Evolutionary conservation across 2,113 vertebrate species (phyloP), one percentile per base, ranked within the genome.

Genomic region (Centropristis striata): DNA sequence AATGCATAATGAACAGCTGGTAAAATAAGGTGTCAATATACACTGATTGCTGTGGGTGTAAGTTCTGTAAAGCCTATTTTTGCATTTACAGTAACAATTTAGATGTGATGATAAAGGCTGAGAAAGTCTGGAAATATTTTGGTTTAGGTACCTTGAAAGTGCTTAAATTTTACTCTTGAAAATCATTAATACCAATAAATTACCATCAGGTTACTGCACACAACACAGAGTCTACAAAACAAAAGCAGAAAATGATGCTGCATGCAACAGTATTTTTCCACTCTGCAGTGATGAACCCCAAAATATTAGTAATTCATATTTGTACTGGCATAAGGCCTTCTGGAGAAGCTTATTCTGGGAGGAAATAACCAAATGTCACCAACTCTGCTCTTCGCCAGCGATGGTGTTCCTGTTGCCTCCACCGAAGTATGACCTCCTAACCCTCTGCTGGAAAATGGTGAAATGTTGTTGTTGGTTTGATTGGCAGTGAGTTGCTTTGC

Each of bases 231-330:
- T 37, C 50, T 6, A 13, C 25, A 8, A 8, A 23, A 13, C 25
- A 8, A 8, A 23, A 14, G 2, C 9, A 5, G 18, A 11, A n/a
- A 14, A 32, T 46, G 3, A 41, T 39, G 47, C 12, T 7, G 67
- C 27, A 46, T 61, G 12, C 14, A 42, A 72, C 15, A 66, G 37
- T 47, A 14, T 54, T 44, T 57, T 63, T 41, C 3, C 21, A 50
- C 23, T 64, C 25, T 53, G 46, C 36, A 69, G 20, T 2, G 25
- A 69, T 69, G 32, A 69, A 60, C 13, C 51, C 18, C 1, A 60
- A 46, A 59, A 27, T 49, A 21, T 39, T 71, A 12, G 37, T 46
- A 53, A 50, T n/a, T 67, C 37, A 57, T 49, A n/a, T 18, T 65
- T 70, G n/a, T 28, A 47, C 21, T n/a, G 6, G 16, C 10, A 44